These are phyloP conservation scores for Tetragonula carbonaria DNA, from an alignment of 2,888 invertebrate species.

Conservation along the genomic window DNA sequence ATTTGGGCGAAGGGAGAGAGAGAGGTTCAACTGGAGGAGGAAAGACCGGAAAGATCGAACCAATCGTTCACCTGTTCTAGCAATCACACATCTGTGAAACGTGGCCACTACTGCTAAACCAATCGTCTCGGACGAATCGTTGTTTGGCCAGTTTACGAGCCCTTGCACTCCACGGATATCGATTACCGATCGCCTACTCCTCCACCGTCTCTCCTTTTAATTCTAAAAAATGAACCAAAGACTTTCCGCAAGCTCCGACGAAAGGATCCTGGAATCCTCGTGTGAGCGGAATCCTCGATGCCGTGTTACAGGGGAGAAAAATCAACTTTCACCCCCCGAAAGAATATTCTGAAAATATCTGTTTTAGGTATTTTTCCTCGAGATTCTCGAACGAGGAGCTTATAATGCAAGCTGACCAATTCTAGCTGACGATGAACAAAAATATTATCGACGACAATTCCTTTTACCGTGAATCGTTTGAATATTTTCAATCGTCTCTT, in stretches of 20 bases:
- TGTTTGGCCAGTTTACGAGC: constrained; percentile 70
- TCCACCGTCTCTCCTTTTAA: constrained; percentile 64
- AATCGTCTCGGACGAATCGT: constrained; percentile 67
- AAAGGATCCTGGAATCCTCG: constrained; percentile 39
- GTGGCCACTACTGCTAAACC: constrained; percentile 56
- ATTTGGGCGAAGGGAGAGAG: constrained; percentile 5
- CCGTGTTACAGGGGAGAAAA: not conserved
- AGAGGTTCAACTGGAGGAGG: constrained; percentile 39
- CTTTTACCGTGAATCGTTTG: not conserved
- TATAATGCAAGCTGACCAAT: too few species aligned
- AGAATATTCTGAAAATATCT: not conserved
- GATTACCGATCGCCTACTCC: constrained; percentile 65
- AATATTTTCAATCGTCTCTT: not conserved
- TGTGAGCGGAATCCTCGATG: constrained; percentile 46
- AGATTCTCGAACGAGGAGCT: not conserved
- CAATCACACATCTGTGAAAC: constrained; percentile 65
- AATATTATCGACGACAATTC: not conserved
- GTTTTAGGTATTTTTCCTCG: not conserved
- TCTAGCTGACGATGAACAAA: not conserved
- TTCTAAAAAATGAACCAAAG: constrained; percentile 65
- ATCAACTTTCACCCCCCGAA: constrained; percentile 21
- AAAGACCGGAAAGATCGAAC: constrained; percentile 43
- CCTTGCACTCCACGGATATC: constrained; percentile 59
- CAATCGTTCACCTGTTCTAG: constrained; percentile 67
- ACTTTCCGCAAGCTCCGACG: constrained; percentile 53